Evolutionary conservation across 2,797 vertebrate species (phyloP), one percentile per base, ranked within the genome.

Genomic region (Eutrigla gurnardus): DNA sequence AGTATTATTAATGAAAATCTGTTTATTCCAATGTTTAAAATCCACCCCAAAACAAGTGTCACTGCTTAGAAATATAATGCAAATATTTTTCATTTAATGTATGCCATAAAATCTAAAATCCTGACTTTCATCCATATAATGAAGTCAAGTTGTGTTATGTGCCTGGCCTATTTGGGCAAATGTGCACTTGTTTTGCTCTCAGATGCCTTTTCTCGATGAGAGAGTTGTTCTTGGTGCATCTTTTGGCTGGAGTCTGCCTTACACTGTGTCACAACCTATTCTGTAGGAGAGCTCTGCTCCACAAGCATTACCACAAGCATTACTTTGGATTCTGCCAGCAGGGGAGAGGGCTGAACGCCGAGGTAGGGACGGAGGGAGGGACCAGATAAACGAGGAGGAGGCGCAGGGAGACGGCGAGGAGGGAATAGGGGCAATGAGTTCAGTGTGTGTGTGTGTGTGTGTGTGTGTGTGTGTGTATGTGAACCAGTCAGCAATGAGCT

Each of bases 391-490:
- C 1, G 37, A 55, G 70, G 76, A 78, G 60, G 66, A 10, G 39
- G 65, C 4, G 32, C 11, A 49, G 39, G 53, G 50, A 37, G 67
- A 57, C n/a, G 12, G 60, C 63, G 54, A 43, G 71, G 61, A 65
- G 65, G 74, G 64, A 64, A 65, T 17, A 60, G 78, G 92, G 89
- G 75, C 89, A 93, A 25, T 63, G 93, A 88, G 94, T 94, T 94
- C 88, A 83, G 68, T 64, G 55, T 63, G 36, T 66, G 36, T 79
- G 47, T 68, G 53, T 71, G 33, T 66, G n/a, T 65, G 66, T 63
- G 70, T 46, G 39, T 75, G 68, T 58, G 47, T 63, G 62, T 70
- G 64, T 52, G 8, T 76, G 50, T n/a, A 55, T 65, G 65, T 8
- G 54, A 67, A 17, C 54, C 79, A n/a, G 65, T 78, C 70, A 67